These are phyloP conservation scores for Eristalinus aeneus DNA, from an alignment of 2,888 invertebrate genomes.

Conservation along the genomic window DNA sequence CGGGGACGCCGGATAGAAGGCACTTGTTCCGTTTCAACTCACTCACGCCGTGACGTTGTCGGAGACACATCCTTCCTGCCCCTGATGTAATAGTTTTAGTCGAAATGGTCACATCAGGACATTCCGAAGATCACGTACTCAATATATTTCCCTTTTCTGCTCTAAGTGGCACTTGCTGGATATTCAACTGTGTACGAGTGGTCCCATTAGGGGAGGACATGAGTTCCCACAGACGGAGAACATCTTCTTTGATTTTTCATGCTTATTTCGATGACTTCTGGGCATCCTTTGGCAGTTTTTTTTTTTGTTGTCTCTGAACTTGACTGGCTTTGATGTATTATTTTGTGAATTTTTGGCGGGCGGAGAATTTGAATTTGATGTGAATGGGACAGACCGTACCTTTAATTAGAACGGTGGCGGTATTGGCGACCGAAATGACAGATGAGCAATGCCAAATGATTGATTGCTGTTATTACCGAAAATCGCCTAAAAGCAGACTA, in stretches of 20 bases:
- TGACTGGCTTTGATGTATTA: constrained; percentile 59
- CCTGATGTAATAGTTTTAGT: constrained; percentile 60
- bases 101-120: constrained; percentile 81
- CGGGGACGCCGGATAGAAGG: constrained; percentile 48
- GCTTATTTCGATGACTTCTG: constrained; percentile 1
- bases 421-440: constrained; percentile 19
- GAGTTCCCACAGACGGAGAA: not conserved
- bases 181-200: constrained; percentile 71
- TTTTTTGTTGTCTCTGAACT: not conserved
- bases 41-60: constrained; percentile 2
- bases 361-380: constrained; percentile 66
- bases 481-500: not conserved
- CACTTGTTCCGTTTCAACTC: constrained; percentile 60
- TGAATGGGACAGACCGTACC: constrained; percentile 52
- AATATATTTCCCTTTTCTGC: constrained; percentile 77
- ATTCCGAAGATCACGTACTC: constrained; percentile 81
- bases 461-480: constrained; percentile 6
- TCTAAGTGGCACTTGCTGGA: constrained; percentile 70
- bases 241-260: constrained; percentile 12
- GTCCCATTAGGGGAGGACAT: constrained; percentile 60
- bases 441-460: not conserved
- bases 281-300: not conserved
- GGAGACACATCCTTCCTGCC: constrained; percentile 49
- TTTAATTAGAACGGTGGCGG: constrained; percentile 54
- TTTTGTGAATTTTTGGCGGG: constrained; percentile 44